Base-by-base conservation (phyloP, 2,113 vertebrate species). In the Synchiropus splendidus region DNA sequence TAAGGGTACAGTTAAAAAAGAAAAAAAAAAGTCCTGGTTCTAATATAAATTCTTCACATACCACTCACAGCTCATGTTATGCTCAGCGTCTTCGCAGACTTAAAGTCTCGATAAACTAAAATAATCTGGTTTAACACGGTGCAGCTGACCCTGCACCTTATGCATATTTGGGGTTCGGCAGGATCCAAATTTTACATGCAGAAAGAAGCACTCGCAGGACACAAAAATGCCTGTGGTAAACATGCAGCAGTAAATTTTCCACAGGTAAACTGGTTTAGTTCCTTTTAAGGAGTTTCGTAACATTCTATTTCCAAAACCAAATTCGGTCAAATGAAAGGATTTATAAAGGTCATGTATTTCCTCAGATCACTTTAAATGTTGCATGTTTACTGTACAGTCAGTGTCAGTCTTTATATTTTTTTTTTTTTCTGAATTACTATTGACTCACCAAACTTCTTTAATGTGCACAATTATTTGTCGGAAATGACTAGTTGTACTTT, bases 31-130 rank as follows among this genome's bases (percentile, higher is more conserved):
- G 75, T 81, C 63, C 78, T 85, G 82, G 69, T 72, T 78, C 64
- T 72, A 64, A 84, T 86, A 82, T 84, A 83, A 82, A 85, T 87
- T 77, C 81, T 62, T 31, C n/a, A 44, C 80, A 86, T 87, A 82
- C 82, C 63, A 40, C 36, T 74, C 79, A 78, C 84, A 64, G 60
- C 60, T 54, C 58, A 58, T 59, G 77, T 78, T 75, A 66, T 80
- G 56, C 71, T 78, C 58, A 71, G 74, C 62, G 76, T 77, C 74
- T 78, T 78, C 36, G 10, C 70, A 54, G 67, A 78, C 60, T 82
- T 82, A 54, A 82, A 74, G 68, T 72, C 70, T 82, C 64, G 70
- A 61, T 83, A 80, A 87, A 84, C 71, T 76, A 62, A 61, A 73
- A 79, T 83, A 83, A 86, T 80, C 83, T 77, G 54, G 58, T 79